Evolutionary conservation across 2,888 invertebrate genomes (phyloP), one percentile per base, ranked within the genome.

Genomic region (Stegana nigrithorax): DNA sequence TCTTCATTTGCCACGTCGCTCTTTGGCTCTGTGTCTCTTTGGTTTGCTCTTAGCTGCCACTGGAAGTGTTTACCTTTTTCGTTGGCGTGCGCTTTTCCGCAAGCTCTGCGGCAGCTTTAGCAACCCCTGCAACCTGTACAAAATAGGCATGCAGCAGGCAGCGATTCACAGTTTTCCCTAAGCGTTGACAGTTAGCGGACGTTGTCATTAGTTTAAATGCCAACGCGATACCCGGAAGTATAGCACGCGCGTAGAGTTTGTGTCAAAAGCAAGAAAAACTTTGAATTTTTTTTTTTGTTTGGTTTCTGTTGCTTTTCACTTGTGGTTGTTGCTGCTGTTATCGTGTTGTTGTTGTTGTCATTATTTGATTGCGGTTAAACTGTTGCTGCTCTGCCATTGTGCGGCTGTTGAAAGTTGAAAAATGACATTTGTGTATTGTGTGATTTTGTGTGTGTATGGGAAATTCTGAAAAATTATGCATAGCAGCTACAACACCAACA

Each of bases 261-360:
- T 25, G 51, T 51, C 6, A 7, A 29, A 29, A 29, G 10, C 6
- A 29, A 29, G 10, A 29, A 29, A 29, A 7, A 29, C 29, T 29
- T 29, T 7, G 10, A 29, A 10, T 29, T 29, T 10, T 4, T 36
- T 36, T 36, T 44, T 53, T 36, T 60, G 64, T 51, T 61, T 63
- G 67, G n/a, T 39, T 39, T 39, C 23, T 26, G 10, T 45, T n/a
- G n/a, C n/a, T n/a, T n/a, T n/a, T n/a, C n/a, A n/a, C n/a, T n/a
- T n/a, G n/a, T n/a, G 27, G 29, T 39, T 73, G 78, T 78, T 78
- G 76, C 78, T 73, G n/a, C n/a, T n/a, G n/a, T n/a, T n/a, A n/a
- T n/a, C n/a, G n/a, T n/a, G n/a, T 56, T 63, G 44, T 55, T 55
- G 60, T 32, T 53, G 51, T 57, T 26, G 25, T 4, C 17, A 14